Percentiles rank a stretch among this genome's conserved stretches.
Conservation (phyloP, 1,140 invertebrate genomes). For the Choristoneura fumiferana region DNA sequence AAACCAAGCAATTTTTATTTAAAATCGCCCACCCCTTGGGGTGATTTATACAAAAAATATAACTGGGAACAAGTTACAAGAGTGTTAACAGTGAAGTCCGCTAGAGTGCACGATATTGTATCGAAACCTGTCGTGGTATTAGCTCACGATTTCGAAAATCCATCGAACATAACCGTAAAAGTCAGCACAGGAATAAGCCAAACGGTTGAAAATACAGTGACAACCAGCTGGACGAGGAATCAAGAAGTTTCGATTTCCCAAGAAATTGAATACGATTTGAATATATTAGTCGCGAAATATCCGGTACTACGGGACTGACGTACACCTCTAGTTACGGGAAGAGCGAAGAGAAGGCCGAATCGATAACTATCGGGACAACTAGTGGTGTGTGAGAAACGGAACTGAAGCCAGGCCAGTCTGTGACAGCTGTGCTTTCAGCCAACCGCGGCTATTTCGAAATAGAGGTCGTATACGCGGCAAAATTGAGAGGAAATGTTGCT, state of each 20-base stretch:
- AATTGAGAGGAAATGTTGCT: conserved; percentile 47
- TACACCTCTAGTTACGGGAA: conserved; percentile 43
- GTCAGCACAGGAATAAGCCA: conserved; percentile 60
- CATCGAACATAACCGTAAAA: conserved; percentile 49
- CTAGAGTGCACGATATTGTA: conserved; percentile 34
- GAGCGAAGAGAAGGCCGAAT: conserved; percentile 50
- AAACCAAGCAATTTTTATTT: conserved; percentile 9
- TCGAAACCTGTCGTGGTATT: conserved; percentile 39
- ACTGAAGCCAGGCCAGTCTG: conserved; percentile 50
- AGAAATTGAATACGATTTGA: conserved; percentile 43
- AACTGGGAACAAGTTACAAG: conserved; percentile 14
- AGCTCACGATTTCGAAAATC: conserved; percentile 57
- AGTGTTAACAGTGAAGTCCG: conserved; percentile 49
- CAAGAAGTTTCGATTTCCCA: conserved; percentile 40
- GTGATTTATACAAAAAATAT: conserved; percentile 1
- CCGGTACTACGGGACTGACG: conserved; percentile 36
- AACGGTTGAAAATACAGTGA: conserved; percentile 51
- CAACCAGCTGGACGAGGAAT: conserved; percentile 46
- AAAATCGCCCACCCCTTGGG: conserved; percentile 9
- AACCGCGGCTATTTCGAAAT: conserved; percentile 47
- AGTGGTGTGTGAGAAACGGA: conserved; percentile 53
- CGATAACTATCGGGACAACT: conserved; percentile 47
- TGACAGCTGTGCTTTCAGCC: conserved; percentile 49
- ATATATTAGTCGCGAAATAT: conserved; percentile 9
- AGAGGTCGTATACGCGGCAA: conserved; percentile 44